Conservation (phyloP, 2,888 invertebrate genomes). For the Actias luna region DNA sequence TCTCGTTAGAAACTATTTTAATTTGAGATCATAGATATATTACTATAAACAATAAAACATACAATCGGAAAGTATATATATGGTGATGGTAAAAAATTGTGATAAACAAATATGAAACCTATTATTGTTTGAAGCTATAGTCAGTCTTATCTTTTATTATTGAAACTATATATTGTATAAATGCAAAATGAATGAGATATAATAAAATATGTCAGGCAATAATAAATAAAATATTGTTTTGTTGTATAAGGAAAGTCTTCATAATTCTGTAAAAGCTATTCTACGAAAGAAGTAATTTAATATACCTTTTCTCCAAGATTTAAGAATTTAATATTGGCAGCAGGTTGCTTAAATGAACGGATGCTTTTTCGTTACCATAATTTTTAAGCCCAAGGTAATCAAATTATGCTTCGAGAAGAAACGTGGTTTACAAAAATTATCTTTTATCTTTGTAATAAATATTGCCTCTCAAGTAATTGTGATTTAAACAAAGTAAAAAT, state of each 20-base stretch:
- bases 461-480: background rate
- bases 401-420: slow-evolving; percentile 61
- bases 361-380: slow-evolving; percentile 63
- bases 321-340: slow-evolving; percentile 72
- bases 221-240: background rate
- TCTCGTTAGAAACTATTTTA: too few species aligned
- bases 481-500: background rate
- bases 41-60: too few species aligned
- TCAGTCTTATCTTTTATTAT: background rate
- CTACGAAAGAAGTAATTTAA: slow-evolving; percentile 42
- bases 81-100: too few species aligned
- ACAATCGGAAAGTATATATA: too few species aligned
- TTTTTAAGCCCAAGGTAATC: slow-evolving; percentile 55
- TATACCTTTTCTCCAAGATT: slow-evolving; percentile 51
- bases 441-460: slow-evolving; percentile 20
- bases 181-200: too few species aligned
- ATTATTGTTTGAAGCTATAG: background rate
- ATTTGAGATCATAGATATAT: too few species aligned
- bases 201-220: background rate
- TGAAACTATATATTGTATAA: background rate
- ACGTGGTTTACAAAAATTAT: slow-evolving; percentile 31
- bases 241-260: slow-evolving; percentile 12
- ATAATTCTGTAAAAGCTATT: slow-evolving; percentile 21
- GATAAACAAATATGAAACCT: background rate
- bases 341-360: slow-evolving; percentile 67